A percentile compares a stretch with the other conserved stretches of the same genome.
phyloP scores from a whole-genome alignment of 2,113 vertebrate species.

The Mungos mungo region DNA sequence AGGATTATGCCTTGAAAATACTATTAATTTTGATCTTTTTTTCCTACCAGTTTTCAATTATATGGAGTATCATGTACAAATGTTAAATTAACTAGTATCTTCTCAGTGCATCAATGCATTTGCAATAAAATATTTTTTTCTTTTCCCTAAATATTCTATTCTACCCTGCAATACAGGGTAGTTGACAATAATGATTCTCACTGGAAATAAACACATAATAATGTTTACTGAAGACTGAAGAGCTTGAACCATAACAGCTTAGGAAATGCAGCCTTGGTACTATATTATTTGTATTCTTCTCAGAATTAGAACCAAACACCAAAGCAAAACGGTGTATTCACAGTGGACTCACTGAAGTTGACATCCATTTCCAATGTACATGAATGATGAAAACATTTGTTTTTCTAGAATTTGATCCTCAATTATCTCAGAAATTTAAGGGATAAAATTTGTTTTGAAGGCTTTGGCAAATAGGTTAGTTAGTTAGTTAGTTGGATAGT shows the following conservation, averaged over 20 bases:
- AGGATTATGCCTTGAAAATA: constrained; percentile 22
- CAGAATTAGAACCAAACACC: constrained; percentile 64
- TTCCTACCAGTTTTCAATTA: constrained; percentile 12
- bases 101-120: background rate
- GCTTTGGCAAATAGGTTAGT: background rate
- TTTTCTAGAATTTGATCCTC: background rate
- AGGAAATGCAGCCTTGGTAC: constrained; percentile 40
- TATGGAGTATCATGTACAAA: background rate
- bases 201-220: background rate
- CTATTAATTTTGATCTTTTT: constrained; percentile 14
- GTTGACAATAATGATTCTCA: background rate
- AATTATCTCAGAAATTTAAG: background rate
- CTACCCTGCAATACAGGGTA: background rate
- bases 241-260: background rate
- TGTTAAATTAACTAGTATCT: background rate
- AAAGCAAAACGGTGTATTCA: constrained; percentile 64
- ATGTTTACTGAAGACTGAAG: background rate
- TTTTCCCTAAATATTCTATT: background rate
- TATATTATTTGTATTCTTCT: constrained; percentile 46
- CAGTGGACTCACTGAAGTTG: constrained; percentile 65
- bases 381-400: constrained; percentile 29
- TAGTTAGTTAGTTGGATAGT: background rate
- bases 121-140: background rate
- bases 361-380: constrained; percentile 1
- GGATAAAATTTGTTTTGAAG: background rate